Evolutionary conservation across 1,140 invertebrate genomes (phyloP), one percentile per base, ranked within the genome.

Genomic region (Orchesella cincta): DNA sequence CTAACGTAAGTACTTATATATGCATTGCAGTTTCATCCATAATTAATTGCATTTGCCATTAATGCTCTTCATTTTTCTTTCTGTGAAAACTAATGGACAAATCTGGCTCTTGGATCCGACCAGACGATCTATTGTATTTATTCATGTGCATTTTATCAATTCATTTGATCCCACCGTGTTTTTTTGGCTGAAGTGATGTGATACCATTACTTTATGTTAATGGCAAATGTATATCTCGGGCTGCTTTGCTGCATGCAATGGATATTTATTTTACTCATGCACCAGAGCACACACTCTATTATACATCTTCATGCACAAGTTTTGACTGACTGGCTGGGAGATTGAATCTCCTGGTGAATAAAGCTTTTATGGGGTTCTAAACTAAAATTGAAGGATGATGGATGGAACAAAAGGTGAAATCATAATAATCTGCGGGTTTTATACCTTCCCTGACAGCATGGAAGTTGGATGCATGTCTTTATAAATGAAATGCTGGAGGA

Each of bases 401-500:
- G 23, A 57, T 57, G 8, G 52, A 57, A 57, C 52, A 57, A 57
- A 57, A 57, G 52, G 52, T 57, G 23, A 57, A 57, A 57, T 57
- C 52, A 57, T 57, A 46, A 57, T 57, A 57, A 57, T 57, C 52
- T 57, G 52, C 52, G 52, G 52, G 52, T 57, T 57, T 57, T 57
- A 57, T 57, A 57, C 52, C 52, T 57, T 57, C 23, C 23, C 52
- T 14, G 23, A 57, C 23, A 57, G 39, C 18, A 46, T 8, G 39
- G 39, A 8, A 46, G 5, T 8, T 18, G 18, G 5, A 46, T 46
- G 18, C 18, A 8, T 46, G 18, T 46, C 18, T 46, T 46, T 46
- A 18, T 46, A 46, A 46, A 46, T 18, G 23, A 57, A 23, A 57
- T 57, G 52, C 52, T 23, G 52, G 52, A 57, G 12, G 12, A 57